Conservation (phyloP, 2,888 invertebrate genomes). For the Rotaria sp. region DNA sequence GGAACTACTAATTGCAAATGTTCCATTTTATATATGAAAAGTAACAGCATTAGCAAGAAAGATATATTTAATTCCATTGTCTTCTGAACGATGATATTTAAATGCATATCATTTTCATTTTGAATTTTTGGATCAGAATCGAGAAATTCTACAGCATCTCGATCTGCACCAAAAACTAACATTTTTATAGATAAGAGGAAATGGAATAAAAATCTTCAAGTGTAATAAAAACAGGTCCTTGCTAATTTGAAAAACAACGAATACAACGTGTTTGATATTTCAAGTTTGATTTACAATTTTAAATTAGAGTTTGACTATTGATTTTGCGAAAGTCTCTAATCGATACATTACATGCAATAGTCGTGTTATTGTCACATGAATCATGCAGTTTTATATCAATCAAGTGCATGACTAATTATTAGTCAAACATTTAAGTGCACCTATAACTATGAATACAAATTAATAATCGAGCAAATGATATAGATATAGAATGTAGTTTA, state of each 20-base stretch:
- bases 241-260: slow-evolving; percentile 55
- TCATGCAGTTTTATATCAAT: too few relatives aligned
- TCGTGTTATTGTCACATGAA: too few relatives aligned
- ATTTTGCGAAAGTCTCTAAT: slow-evolving; percentile 89
- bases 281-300: slow-evolving; percentile 78
- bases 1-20: slow-evolving; percentile 94
- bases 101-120: slow-evolving; percentile 85
- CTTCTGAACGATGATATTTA: slow-evolving; percentile 84
- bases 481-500: too few relatives aligned
- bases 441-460: too few relatives aligned
- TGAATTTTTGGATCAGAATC: slow-evolving; percentile 76
- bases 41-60: slow-evolving; percentile 95
- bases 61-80: slow-evolving; percentile 82
- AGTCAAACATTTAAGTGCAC: too few relatives aligned
- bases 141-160: slow-evolving; percentile 93
- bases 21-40: slow-evolving; percentile 89
- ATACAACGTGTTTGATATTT: slow-evolving; percentile 95
- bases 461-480: too few relatives aligned
- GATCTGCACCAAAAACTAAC: slow-evolving; percentile 53
- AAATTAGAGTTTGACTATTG: slow-evolving; percentile 53
- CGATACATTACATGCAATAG: slow-evolving; percentile 77
- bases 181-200: background rate
- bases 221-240: slow-evolving; percentile 91
- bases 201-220: slow-evolving; percentile 65
- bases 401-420: too few relatives aligned